Base-by-base conservation (phyloP, 2,797 vertebrate genomes). In the Novumbra hubbsi region DNA sequence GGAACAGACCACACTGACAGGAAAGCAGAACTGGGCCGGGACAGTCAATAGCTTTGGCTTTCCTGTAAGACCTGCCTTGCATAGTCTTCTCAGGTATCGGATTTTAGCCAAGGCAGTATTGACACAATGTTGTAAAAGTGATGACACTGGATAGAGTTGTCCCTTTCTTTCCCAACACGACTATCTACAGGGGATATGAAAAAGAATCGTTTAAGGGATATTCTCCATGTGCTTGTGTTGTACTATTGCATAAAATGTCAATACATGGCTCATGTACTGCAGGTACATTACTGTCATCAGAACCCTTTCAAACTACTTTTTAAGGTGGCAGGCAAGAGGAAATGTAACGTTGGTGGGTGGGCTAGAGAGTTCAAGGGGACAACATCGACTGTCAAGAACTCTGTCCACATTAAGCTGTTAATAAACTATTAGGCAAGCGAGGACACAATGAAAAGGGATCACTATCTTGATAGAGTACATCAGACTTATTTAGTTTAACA, bases 21-120 rank as follows among this genome's bases (percentile, higher is more conserved):
- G 91, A 93, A 93, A 80, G 48, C 83, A 86, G 85, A 81, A 84
- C 65, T 48, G 80, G 77, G 75, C 81, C 76, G 7, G 73, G 68
- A 16, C 82, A 87, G 91, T 93, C 93, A 93, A 92, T 92, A 92
- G 86, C 52, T 57, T 57, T 1, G 76, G 76, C 83, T 85, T 94
- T 94, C 92, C 93, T 94, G 93, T 92, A 93, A 93, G 9, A 57
- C n/a, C n/a, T 57, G 89, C 84, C 85, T 85, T 80, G 85, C 86
- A 88, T 82, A 82, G 76, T 80, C 87, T 82, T 92, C 91, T 93
- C 91, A 73, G 80, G 87, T 92, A 82, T 90, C 90, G 41, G 68
- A 62, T 71, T 76, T 82, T 75, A 86, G 80, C 68, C 76, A 77
- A 78, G 72, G 75, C 78, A 80, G 84, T 90, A 92, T 89, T 89